Base-by-base conservation (phyloP, 2,888 invertebrate genomes). In the Chrysolina haemoptera region DNA sequence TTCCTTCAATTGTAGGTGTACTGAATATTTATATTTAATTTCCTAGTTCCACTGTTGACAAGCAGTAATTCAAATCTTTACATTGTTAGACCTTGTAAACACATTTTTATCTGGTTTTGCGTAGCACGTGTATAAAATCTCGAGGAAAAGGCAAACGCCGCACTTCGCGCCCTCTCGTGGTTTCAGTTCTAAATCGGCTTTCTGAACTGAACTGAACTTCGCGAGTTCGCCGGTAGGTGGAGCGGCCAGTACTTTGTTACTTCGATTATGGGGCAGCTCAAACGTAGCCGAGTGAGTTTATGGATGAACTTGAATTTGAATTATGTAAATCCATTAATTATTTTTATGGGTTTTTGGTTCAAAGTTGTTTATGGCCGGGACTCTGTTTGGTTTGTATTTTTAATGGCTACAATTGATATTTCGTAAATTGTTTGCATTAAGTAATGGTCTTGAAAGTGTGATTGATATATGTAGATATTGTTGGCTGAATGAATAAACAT, bases 131-230 rank as follows among this genome's bases (percentile, higher is more conserved):
- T 50, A 16, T 18, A 50, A 16, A 50, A 18, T 50, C n/a, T 5
- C 9, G 18, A 50, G 9, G 50, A 12, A 50, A 59, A 59, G 9
- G 50, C 50, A 18, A 59, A 59, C 16, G 43, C 50, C 40, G 16
- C 65, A 72, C 53, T 27, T 62, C 35, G 41, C 75, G 81, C 72
- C 80, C 74, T 75, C 80, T 79, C 43, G 72, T 72, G 81, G 35
- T 20, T 48, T 70, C 20, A 27, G 10, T 20, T 43, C 18, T 22
- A 62, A 46, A 55, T 20, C 11, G 46, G n/a, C 46, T 46, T 62
- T 53, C 46, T n/a, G n/a, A n/a, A n/a, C n/a, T n/a, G n/a, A 35
- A 66, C 16, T 46, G 69, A 18, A 50, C 14, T 62, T 68, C 50
- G 50, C 55, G 55, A 11, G 68, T 50, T 55, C 62, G 64, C 14